Evolutionary conservation across 2,797 vertebrate genomes (phyloP).

Genomic region (Clarias pachynema): DNA sequence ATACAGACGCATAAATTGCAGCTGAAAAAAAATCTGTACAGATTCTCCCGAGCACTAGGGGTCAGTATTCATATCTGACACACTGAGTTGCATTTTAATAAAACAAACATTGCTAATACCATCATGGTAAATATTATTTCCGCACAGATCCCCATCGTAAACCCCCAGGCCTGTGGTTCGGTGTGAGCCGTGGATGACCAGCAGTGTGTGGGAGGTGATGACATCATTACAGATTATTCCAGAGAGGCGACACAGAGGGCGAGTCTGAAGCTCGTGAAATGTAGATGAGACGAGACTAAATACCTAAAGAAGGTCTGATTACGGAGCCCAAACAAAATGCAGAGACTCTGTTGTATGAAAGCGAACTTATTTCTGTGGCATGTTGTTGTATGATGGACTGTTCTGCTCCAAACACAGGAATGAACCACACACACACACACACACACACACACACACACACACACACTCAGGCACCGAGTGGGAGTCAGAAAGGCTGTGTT

Average conservation of each 20-base stretch:
- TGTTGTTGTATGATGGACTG: conserved; percentile 18
- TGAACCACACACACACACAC: conserved; percentile 21
- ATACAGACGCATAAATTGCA: too few species aligned
- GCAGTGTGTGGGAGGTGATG: conserved; percentile 8
- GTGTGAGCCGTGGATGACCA: not conserved
- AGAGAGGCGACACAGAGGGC: not conserved
- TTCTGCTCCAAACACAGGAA: not conserved
- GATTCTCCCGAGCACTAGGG: conserved; percentile 24
- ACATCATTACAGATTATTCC: conserved; percentile 22
- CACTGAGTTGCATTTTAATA: not conserved
- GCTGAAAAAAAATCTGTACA: not conserved
- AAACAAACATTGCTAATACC: not conserved
- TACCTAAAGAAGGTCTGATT: not conserved
- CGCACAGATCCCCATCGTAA: not conserved
- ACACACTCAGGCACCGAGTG: conserved; percentile 15
- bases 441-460: conserved; percentile 9
- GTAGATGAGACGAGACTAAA: not conserved
- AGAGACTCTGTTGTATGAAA: not conserved
- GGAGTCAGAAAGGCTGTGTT: conserved; percentile 59
- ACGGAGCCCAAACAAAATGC: not conserved
- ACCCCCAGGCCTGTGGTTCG: not conserved
- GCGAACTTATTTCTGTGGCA: not conserved
- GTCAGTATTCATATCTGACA: conserved; percentile 6
- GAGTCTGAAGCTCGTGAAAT: not conserved
- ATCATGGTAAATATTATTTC: not conserved